Percentiles rank a stretch among this genome's conserved stretches.
These are phyloP conservation scores for Hirudinaria manillensis DNA, from an alignment of 2,888 invertebrate genomes.

Conservation along the genomic window DNA sequence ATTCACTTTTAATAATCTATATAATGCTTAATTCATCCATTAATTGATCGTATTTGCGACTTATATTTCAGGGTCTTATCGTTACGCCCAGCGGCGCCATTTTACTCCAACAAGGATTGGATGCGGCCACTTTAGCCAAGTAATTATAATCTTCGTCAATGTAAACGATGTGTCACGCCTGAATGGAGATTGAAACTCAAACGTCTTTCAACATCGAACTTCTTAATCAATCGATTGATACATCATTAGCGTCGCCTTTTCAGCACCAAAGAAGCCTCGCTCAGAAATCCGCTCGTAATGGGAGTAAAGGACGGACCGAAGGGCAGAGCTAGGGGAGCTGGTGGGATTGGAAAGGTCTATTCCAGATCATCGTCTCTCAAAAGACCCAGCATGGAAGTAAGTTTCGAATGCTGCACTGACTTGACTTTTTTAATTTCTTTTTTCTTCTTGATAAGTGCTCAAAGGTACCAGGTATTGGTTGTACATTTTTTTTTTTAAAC, in stretches of 20 bases:
- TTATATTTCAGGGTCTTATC: conserved; percentile 7
- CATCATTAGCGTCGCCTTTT: neutral
- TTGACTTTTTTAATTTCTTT: neutral
- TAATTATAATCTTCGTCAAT: neutral
- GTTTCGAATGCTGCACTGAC: neutral
- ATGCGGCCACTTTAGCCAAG: neutral
- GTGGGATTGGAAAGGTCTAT: conserved; percentile 31
- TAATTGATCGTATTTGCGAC: neutral
- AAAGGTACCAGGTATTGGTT: neutral
- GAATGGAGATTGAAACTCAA: neutral
- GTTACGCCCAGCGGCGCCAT: neutral
- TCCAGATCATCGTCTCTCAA: conserved; percentile 26
- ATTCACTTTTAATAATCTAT: no score
- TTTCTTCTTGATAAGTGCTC: neutral
- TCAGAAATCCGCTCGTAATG: conserved; percentile 28
- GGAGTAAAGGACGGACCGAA: conserved; percentile 19
- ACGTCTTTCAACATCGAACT: no score
- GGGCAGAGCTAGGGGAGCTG: conserved; percentile 30
- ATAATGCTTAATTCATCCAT: no score
- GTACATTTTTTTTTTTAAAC: neutral
- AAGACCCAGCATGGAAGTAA: conserved; percentile 18
- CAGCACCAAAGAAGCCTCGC: conserved; percentile 9
- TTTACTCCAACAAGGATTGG: neutral
- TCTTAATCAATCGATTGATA: neutral
- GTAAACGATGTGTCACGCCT: neutral